Evolutionary conservation across 2,113 vertebrate species (phyloP).

Genomic region (Corythoichthys intestinalis): DNA sequence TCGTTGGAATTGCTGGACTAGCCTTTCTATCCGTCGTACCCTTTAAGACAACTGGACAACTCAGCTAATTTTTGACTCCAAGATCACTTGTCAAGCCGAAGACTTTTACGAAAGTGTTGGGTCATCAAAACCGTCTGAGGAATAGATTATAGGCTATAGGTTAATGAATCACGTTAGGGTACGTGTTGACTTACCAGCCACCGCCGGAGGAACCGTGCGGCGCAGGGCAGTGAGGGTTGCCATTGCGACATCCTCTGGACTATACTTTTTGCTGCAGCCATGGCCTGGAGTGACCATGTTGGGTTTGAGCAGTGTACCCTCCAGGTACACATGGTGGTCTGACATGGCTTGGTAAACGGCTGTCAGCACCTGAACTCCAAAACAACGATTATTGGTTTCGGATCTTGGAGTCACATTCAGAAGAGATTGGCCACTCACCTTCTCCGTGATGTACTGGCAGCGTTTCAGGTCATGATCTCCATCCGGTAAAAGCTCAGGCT

Average conservation of each 20-base stretch:
- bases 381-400: background rate
- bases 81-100: too few species aligned
- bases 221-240: constrained; percentile 90
- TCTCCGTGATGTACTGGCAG: constrained; percentile 92
- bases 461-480: constrained; percentile 94
- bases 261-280: constrained; percentile 88
- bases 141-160: too few species aligned
- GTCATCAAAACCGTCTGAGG: too few species aligned
- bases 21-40: too few species aligned
- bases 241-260: constrained; percentile 89
- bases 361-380: constrained; percentile 80
- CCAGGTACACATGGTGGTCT: constrained; percentile 93
- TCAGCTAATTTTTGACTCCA: too few species aligned
- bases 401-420: background rate
- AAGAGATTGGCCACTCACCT: constrained; percentile 67
- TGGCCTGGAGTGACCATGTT: constrained; percentile 97
- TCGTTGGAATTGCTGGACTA: too few species aligned
- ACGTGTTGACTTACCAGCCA: constrained; percentile 75
- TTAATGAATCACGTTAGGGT: background rate
- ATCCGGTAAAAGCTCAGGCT: constrained; percentile 93
- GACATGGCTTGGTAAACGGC: constrained; percentile 95
- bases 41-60: too few species aligned
- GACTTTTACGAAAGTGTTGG: too few species aligned
- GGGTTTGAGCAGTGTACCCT: constrained; percentile 92
- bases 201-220: constrained; percentile 92